A percentile compares a stretch with the other conserved stretches of the same genome.
phyloP scores from a whole-genome alignment of 2,113 vertebrate genomes.

The Naja naja region DNA sequence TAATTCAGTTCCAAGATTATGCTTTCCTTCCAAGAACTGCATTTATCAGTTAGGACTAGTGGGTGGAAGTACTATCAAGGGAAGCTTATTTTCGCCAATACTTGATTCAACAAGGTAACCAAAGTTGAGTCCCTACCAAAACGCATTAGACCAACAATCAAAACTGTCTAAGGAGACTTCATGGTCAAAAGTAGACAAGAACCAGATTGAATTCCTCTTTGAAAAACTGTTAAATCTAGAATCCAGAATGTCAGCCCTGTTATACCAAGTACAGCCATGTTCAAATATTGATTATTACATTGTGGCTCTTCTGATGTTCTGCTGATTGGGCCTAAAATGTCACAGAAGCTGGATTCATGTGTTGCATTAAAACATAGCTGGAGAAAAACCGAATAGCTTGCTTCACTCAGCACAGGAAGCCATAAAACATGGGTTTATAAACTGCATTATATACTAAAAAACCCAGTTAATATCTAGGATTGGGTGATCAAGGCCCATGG shows the following conservation, averaged over 20 bases:
- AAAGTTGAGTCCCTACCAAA: background rate
- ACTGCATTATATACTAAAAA: background rate
- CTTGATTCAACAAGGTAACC: background rate
- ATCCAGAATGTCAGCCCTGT: background rate
- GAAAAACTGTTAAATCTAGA: background rate
- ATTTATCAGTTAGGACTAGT: background rate
- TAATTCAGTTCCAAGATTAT: background rate
- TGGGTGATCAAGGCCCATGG: background rate
- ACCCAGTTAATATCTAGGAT: background rate
- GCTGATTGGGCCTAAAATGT: background rate
- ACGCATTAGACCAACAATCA: background rate
- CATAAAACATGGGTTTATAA: background rate
- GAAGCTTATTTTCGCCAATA: background rate
- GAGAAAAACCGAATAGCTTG: background rate
- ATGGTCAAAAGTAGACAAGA: background rate
- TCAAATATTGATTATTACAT: background rate
- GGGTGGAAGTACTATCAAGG: background rate
- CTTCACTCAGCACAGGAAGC: background rate
- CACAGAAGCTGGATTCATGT: background rate
- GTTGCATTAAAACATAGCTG: background rate
- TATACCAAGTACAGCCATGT: background rate
- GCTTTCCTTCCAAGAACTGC: background rate
- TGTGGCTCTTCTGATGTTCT: background rate
- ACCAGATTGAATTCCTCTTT: background rate
- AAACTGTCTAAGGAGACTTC: background rate